Evolutionary conservation across 2,797 vertebrate genomes (phyloP).

Genomic region (Pangasius djambal): DNA sequence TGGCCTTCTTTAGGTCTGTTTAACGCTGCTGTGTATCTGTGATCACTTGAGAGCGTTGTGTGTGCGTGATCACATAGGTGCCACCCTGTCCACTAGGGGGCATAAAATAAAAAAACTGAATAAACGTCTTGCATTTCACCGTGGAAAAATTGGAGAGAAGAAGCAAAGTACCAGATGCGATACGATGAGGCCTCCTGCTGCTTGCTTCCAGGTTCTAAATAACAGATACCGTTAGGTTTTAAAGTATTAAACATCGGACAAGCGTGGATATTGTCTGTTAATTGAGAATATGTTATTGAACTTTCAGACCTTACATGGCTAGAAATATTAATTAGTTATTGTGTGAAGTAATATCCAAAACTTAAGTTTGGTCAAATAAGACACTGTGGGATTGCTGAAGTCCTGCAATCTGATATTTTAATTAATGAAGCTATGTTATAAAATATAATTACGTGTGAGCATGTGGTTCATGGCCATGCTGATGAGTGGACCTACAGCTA

Average conservation of each 20-base stretch:
- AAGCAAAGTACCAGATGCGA: not conserved
- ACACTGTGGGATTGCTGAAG: not conserved
- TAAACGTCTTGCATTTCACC: not conserved
- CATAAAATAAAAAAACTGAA: not conserved
- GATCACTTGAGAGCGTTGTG: not conserved
- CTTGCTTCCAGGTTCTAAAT: not conserved
- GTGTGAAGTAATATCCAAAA: not conserved
- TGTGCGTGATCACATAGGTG: not conserved
- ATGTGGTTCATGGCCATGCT: not conserved
- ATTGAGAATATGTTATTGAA: not conserved
- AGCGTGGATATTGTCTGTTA: not conserved
- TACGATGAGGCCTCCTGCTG: not conserved
- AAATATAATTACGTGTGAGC: not conserved
- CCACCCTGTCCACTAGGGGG: not conserved
- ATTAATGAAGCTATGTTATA: not conserved
- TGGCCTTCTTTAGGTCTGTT: not conserved
- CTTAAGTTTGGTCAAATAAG: not conserved
- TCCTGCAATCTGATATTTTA: not conserved
- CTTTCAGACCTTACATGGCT: not conserved
- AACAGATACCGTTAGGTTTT: not conserved
- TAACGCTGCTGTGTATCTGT: not conserved
- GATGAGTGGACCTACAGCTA: not conserved
- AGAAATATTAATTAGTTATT: not conserved
- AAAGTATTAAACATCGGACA: not conserved
- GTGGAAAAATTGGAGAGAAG: not conserved